Conservation (phyloP, 2,113 vertebrate genomes). For the Caretta caretta region DNA sequence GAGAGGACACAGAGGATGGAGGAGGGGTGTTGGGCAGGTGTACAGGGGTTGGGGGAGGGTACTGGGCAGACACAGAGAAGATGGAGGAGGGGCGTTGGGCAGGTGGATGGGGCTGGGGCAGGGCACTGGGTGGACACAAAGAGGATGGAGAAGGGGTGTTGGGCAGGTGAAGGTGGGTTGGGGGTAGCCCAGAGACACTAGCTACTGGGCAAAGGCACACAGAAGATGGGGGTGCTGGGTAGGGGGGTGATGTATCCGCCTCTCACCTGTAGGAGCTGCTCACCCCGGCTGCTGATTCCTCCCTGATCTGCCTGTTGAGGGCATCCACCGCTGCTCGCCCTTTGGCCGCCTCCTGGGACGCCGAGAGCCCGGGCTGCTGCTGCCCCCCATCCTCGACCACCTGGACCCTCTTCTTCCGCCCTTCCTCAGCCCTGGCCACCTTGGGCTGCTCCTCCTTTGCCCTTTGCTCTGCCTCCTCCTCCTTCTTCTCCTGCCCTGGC, state of each 20-base stretch:
- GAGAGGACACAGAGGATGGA: neutral
- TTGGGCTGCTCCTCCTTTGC: slow-evolving; percentile 16
- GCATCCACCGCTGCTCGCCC: slow-evolving; percentile 89
- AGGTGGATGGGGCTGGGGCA: no score
- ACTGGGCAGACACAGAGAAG: neutral
- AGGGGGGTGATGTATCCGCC: no score
- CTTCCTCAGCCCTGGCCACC: slow-evolving; percentile 34
- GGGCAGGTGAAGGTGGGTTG: no score
- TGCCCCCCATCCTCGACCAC: slow-evolving; percentile 64
- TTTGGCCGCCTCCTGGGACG: slow-evolving; percentile 63
- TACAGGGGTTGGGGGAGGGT: neutral
- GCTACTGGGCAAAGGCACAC: rapidly evolving
- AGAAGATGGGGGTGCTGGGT: no score
- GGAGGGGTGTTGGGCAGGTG: neutral
- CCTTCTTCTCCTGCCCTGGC: slow-evolving; percentile 5
- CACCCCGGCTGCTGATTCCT: slow-evolving; percentile 83
- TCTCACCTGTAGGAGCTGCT: slow-evolving; percentile 91
- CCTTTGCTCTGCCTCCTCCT: neutral
- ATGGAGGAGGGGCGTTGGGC: neutral
- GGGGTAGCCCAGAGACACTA: neutral
- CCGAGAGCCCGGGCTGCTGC: slow-evolving; percentile 24
- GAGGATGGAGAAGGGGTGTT: no score
- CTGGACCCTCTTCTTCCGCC: slow-evolving; percentile 49
- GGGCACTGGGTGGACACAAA: no score
- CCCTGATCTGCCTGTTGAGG: slow-evolving; percentile 92